phyloP scores from a whole-genome alignment of 2,113 vertebrate species.

The Phylloscopus trochilus region DNA sequence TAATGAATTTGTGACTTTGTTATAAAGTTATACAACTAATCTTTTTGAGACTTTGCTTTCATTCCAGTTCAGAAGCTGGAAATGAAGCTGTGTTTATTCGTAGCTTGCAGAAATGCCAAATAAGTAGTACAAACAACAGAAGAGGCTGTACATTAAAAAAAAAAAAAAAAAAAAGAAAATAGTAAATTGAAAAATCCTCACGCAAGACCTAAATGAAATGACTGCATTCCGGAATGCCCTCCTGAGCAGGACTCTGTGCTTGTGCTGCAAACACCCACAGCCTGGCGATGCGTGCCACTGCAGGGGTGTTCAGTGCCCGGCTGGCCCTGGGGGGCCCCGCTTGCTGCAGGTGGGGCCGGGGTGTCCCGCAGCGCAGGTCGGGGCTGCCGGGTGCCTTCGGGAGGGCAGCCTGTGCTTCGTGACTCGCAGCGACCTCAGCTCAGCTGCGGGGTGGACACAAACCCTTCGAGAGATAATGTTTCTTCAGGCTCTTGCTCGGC shows the following conservation, averaged over 20 bases:
- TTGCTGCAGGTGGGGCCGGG: neutral
- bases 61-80: neutral
- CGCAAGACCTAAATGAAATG: neutral
- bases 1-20: neutral
- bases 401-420: neutral
- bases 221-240: neutral
- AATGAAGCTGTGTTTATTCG: neutral
- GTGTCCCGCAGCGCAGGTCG: neutral
- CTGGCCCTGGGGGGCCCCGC: neutral
- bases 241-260: rapidly evolving
- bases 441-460: neutral
- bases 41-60: neutral
- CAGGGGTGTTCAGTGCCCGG: neutral
- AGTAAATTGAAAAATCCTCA: neutral
- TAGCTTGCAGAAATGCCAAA: neutral
- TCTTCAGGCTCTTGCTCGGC: constrained; percentile 8
- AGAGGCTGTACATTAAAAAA: neutral
- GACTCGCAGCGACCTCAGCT: neutral
- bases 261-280: rapidly evolving
- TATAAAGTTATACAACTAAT: neutral
- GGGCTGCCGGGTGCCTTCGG: neutral
- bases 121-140: neutral
- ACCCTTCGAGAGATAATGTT: constrained; percentile 42
- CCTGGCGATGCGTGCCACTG: neutral
- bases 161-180: neutral